Conservation (phyloP, 2,113 vertebrate species). For the Azemiops feae region DNA sequence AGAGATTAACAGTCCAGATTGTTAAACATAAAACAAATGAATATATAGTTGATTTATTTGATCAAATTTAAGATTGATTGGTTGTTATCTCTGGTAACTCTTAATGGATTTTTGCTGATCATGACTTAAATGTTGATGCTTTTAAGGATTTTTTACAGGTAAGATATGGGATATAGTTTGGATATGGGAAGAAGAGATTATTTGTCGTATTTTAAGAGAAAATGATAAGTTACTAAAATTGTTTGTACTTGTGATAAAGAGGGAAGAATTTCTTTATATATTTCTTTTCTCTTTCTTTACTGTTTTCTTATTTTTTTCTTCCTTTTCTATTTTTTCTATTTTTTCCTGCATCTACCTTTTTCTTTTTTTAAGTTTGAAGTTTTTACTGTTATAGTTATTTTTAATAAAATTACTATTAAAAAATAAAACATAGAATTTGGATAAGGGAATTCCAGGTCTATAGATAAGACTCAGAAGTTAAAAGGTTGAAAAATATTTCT, state of each 20-base stretch:
- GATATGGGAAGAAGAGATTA: not conserved
- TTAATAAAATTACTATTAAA: not conserved
- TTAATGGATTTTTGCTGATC: not conserved
- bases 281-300: not conserved
- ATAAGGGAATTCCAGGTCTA: not conserved
- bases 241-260: not conserved
- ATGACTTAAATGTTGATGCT: not conserved
- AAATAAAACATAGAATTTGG: not conserved
- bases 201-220: not conserved
- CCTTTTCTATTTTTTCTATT: not conserved
- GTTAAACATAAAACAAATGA: not conserved
- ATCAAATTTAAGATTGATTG: not conserved
- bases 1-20: not conserved
- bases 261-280: not conserved
- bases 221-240: not conserved
- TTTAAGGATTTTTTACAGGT: not conserved
- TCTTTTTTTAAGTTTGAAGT: not conserved
- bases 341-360: not conserved
- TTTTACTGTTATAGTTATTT: not conserved
- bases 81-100: not conserved
- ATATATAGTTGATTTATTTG: not conserved
- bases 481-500: not conserved
- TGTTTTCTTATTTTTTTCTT: not conserved
- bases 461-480: not conserved
- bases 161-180: not conserved